Evolutionary conservation across 2,888 invertebrate species (phyloP).

Genomic region (Synergus laeviventris): DNA sequence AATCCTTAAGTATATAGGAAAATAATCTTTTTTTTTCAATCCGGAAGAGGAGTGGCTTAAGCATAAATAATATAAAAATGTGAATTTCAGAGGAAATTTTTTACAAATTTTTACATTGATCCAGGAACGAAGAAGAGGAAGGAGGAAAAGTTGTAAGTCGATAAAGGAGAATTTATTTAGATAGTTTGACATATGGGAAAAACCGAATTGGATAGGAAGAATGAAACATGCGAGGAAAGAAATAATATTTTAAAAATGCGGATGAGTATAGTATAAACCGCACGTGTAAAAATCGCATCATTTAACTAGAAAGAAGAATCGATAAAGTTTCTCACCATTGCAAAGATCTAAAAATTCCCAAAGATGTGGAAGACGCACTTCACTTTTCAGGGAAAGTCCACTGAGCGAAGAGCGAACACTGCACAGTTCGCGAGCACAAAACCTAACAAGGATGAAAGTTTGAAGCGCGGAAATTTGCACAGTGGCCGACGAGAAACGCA

Average conservation of each 20-base stretch:
- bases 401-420: constrained; percentile 28
- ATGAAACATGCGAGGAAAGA: too few relatives aligned
- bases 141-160: too few relatives aligned
- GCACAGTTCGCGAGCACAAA: constrained; percentile 35
- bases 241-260: constrained; percentile 23
- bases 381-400: constrained; percentile 5
- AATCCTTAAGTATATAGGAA: too few relatives aligned
- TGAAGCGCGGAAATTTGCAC: constrained; percentile 46
- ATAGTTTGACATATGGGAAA: not conserved
- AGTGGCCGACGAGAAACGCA: constrained; percentile 73
- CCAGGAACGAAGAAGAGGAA: too few relatives aligned
- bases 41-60: too few relatives aligned
- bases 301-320: constrained; percentile 36
- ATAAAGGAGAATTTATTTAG: too few relatives aligned
- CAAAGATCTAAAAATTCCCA: constrained; percentile 26
- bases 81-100: too few relatives aligned
- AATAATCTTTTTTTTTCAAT: too few relatives aligned
- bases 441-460: constrained; percentile 7
- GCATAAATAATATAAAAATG: too few relatives aligned
- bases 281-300: constrained; percentile 28
- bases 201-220: not conserved
- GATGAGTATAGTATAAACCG: constrained; percentile 21
- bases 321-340: constrained; percentile 31
- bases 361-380: constrained; percentile 4
- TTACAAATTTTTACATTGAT: too few relatives aligned